Evolutionary conservation across 2,888 invertebrate species (phyloP).

Genomic region (Myathropa florea): DNA sequence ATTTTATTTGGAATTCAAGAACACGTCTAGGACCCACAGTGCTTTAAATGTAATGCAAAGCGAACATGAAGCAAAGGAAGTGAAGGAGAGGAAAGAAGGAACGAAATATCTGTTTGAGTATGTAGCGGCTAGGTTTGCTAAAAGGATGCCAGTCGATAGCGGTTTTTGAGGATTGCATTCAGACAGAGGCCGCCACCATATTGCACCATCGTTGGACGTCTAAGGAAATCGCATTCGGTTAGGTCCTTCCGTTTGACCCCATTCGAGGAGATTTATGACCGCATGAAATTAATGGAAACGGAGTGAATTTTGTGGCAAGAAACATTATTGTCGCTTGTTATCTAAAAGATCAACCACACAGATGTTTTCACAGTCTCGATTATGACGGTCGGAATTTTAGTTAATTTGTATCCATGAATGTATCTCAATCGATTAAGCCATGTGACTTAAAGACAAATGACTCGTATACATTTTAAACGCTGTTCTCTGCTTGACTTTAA

Average conservation of each 20-base stretch:
- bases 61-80: neutral
- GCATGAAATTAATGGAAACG: conserved; percentile 61
- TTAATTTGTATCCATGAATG: neutral
- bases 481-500: no score
- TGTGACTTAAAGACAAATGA: no score
- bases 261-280: conserved; percentile 55
- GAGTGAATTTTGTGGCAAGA: conserved; percentile 37
- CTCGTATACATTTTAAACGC: no score
- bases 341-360: conserved; percentile 8
- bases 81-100: neutral
- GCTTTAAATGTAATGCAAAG: conserved; percentile 52
- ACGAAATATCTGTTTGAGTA: neutral
- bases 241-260: conserved; percentile 62
- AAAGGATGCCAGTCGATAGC: conserved; percentile 6
- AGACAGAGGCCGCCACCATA: conserved; percentile 57
- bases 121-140: conserved; percentile 1
- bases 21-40: conserved; percentile 63
- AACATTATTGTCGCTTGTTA: conserved; percentile 31
- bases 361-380: neutral
- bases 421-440: neutral
- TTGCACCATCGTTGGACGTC: conserved; percentile 62
- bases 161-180: conserved; percentile 51
- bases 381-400: neutral
- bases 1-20: conserved; percentile 71
- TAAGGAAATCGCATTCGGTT: conserved; percentile 70